These are phyloP conservation scores for Diarsia mendica DNA, from an alignment of 2,888 invertebrate genomes.

Conservation along the genomic window DNA sequence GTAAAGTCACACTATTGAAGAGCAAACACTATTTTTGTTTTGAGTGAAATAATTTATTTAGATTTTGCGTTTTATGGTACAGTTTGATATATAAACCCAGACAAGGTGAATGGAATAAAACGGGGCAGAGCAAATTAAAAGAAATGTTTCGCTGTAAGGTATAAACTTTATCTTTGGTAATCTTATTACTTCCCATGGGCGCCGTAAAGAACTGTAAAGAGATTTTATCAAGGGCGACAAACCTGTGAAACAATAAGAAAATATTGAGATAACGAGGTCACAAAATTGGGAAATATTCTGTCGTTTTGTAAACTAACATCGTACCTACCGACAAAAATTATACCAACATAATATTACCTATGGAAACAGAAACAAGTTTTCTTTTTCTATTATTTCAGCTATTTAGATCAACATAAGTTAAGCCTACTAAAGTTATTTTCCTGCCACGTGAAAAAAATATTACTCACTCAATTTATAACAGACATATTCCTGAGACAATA, in stretches of 20 bases:
- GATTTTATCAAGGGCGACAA: conserved; percentile 12
- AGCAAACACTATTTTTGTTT: conserved; percentile 24
- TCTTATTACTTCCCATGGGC: conserved; percentile 26
- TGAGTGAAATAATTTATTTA: conserved; percentile 45
- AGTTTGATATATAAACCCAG: conserved; percentile 11
- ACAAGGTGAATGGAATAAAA: neutral
- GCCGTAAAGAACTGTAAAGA: conserved; percentile 10
- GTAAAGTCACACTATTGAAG: conserved; percentile 14
- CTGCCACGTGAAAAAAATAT: neutral
- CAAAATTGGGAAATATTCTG: neutral
- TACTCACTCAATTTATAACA: neutral
- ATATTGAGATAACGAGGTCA: neutral
- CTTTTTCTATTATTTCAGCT: neutral
- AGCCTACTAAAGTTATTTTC: neutral
- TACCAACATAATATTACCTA: neutral
- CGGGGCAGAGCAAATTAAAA: conserved; percentile 35
- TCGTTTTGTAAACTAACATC: neutral
- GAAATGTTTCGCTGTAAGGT: conserved; percentile 27
- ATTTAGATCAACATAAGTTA: neutral
- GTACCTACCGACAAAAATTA: neutral
- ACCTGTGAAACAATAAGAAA: conserved; percentile 15
- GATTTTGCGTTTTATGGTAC: conserved; percentile 38
- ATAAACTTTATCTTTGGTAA: conserved; percentile 33
- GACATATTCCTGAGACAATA: neutral
- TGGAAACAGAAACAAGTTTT: neutral